Conservation (phyloP, 2,888 invertebrate genomes). For the Aromia moschata region DNA sequence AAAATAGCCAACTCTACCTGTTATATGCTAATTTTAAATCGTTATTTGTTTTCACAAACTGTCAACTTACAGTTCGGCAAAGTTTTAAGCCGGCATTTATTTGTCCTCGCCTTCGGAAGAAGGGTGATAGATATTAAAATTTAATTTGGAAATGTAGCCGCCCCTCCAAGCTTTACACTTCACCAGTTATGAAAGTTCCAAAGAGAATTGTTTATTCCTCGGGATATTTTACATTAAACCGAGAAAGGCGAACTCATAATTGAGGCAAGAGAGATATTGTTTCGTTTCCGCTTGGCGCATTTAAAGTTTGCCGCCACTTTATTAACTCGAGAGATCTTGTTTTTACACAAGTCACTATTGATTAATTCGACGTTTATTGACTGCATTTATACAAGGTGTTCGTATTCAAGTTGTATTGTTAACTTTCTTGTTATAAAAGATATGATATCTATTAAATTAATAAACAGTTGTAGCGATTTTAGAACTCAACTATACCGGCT, state of each 20-base stretch:
- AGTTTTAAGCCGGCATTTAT: constrained; percentile 50
- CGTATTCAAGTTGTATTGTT: too few relatives aligned
- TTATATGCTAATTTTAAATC: constrained; percentile 56
- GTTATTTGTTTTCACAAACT: constrained; percentile 52
- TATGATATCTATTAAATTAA: too few relatives aligned
- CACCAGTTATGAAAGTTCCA: constrained; percentile 32
- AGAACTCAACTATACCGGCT: too few relatives aligned
- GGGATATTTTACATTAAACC: constrained; percentile 35
- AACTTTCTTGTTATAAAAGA: too few relatives aligned
- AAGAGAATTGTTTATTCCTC: constrained; percentile 34
- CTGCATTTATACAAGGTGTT: too few relatives aligned
- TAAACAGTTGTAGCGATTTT: too few relatives aligned
- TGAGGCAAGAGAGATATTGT: constrained; percentile 32
- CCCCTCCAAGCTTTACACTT: constrained; percentile 44
- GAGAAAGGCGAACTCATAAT: constrained; percentile 31
- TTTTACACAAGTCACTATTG: constrained; percentile 14
- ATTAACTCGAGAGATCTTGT: constrained; percentile 4
- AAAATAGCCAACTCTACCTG: constrained; percentile 43
- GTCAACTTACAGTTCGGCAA: constrained; percentile 46
- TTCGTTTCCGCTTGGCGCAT: constrained; percentile 25
- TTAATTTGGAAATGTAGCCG: constrained; percentile 46
- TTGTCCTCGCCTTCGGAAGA: constrained; percentile 44
- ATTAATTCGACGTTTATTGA: too few relatives aligned
- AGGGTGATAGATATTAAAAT: constrained; percentile 54
- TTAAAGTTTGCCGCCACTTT: constrained; percentile 14